Evolutionary conservation across 2,113 vertebrate species (phyloP), one percentile per base, ranked within the genome.

Genomic region (Rhinopomastus cyanomelas): DNA sequence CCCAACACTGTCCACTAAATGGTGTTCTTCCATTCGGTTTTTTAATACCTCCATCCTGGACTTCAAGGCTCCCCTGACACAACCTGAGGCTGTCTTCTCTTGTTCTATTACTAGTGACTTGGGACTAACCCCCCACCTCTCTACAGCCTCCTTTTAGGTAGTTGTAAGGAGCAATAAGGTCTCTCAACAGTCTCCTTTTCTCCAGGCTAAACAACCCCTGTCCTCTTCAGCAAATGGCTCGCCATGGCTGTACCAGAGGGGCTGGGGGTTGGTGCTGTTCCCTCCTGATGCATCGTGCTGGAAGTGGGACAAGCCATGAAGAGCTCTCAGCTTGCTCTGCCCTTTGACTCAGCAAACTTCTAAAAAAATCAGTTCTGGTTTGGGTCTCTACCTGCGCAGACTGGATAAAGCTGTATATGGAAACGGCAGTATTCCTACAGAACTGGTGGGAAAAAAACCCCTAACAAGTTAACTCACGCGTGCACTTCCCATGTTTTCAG

Each of bases 241-340:
- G 0, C 72, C 3, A 2, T 10, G 12, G 48, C 55, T 71, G 0
- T 2, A 1, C 18, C 8, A 37, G 39, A 17, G n/a, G 8, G 27
- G 6, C 65, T 52, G 60, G 2, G n/a, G 1, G 26, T 65, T 60
- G 68, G 2, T 59, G 77, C 44, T 34, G 52, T 39, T 36, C 48
- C 23, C 25, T 84, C n/a, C 53, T 0, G 3, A 4, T 16, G 23
- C 49, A 6, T 26, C 2, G 1, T 25, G 64, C 60, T 69, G 5
- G 9, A 27, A 55, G 62, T 6, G 46, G 69, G 53, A 66, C 53
- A 49, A 23, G 30, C 1, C 3, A 20, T 17, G 65, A 66, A 62
- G 37, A 36, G 16, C 46, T 80, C 48, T 46, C 27, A 89, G 29
- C 25, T 48, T 64, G 17, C 42, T 56, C 57, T 61, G 15, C n/a